These are phyloP conservation scores for Actenoides hombroni DNA, from an alignment of 2,113 vertebrate species.

Conservation along the genomic window DNA sequence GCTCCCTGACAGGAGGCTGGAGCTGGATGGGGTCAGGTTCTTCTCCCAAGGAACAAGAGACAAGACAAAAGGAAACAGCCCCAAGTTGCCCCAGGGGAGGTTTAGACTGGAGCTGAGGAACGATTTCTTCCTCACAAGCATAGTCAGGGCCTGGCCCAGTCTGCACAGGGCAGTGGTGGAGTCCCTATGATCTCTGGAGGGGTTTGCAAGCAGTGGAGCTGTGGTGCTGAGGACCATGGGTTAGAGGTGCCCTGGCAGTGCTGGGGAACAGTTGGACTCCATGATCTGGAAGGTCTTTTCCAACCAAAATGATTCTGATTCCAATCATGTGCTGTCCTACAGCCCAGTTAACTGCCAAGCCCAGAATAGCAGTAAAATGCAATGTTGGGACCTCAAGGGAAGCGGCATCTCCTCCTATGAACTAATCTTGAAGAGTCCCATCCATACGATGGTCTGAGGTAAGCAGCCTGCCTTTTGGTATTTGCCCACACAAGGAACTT, in stretches of 20 bases:
- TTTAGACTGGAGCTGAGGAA: too few relatives aligned
- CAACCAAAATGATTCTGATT: not conserved
- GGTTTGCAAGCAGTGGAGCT: not conserved
- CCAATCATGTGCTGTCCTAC: not conserved
- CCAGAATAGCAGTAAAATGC: not conserved
- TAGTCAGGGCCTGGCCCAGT: too few relatives aligned
- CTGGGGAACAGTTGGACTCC: not conserved
- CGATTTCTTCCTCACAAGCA: too few relatives aligned
- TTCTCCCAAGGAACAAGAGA: too few relatives aligned
- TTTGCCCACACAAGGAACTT: not conserved
- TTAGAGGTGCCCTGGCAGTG: not conserved
- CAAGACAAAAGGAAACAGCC: too few relatives aligned
- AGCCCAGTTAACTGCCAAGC: not conserved
- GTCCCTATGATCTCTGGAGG: not conserved
- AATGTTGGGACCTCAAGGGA: rapidly evolving
- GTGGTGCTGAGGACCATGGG: not conserved
- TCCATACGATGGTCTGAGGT: not conserved
- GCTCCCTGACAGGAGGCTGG: too few relatives aligned
- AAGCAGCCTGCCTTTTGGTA: not conserved
- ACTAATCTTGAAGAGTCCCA: not conserved
- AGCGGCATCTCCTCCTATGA: not conserved
- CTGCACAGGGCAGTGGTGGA: too few relatives aligned
- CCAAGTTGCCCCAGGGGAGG: too few relatives aligned
- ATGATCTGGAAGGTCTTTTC: not conserved
- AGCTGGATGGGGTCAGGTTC: too few relatives aligned